phyloP scores from a whole-genome alignment of 2,797 vertebrate species.

The Cuculus canorus region DNA sequence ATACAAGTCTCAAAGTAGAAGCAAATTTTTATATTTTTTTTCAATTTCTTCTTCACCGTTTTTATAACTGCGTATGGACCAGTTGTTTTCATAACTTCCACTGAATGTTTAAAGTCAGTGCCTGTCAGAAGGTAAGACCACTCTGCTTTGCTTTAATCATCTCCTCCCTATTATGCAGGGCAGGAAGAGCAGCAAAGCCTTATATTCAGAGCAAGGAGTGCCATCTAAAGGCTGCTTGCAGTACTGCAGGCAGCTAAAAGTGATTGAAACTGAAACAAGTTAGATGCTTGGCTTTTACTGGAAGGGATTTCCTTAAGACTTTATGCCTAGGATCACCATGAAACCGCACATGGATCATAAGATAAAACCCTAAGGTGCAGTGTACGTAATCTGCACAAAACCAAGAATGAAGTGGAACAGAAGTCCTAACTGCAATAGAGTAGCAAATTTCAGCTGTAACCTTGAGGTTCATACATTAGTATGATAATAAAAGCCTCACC shows the following conservation, averaged over 20 bases:
- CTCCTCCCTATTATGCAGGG: not conserved
- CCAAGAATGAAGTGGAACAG: not conserved
- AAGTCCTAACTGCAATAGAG: not conserved
- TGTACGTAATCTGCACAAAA: not conserved
- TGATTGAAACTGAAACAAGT: not conserved
- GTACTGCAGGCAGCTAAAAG: not conserved
- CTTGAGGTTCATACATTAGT: not conserved
- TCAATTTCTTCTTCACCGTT: not conserved
- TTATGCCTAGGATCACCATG: not conserved
- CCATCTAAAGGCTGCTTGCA: slow-evolving; percentile 23
- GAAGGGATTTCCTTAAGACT: not conserved
- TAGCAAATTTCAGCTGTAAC: not conserved
- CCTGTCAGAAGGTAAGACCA: not conserved
- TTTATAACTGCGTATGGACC: slow-evolving; percentile 12
- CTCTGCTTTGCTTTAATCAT: not conserved
- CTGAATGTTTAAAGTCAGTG: slow-evolving; percentile 13
- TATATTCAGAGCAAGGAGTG: not conserved
- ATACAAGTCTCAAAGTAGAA: slow-evolving; percentile 36
- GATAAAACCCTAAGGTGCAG: not conserved
- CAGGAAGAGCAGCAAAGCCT: slow-evolving; percentile 24
- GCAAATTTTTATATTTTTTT: slow-evolving; percentile 25
- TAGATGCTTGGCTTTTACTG: not conserved
- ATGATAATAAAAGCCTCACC: not conserved
- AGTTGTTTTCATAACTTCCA: slow-evolving; percentile 32
- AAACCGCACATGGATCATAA: not conserved